Evolutionary conservation across 1,140 invertebrate species (phyloP).

Genomic region (Bombus balteatus): DNA sequence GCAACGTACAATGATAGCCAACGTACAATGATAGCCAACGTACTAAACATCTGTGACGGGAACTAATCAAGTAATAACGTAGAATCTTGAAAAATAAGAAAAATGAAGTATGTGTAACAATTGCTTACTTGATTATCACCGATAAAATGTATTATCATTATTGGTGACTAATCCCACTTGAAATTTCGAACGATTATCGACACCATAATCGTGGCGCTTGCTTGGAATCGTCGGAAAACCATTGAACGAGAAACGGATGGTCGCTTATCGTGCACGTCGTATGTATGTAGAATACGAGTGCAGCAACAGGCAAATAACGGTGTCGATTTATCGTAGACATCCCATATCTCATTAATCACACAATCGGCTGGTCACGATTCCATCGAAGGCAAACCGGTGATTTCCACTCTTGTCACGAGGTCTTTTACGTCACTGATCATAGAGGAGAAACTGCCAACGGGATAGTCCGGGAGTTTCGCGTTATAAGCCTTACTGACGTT

Average conservation of each 20-base stretch:
- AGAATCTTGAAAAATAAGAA: not conserved
- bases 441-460: too few relatives aligned
- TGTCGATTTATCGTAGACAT: not conserved
- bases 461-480: not conserved
- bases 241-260: not conserved
- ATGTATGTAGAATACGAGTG: not conserved
- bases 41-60: too few relatives aligned
- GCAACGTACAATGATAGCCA: too few relatives aligned
- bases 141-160: not conserved
- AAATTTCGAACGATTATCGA: not conserved
- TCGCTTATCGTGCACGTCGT: not conserved
- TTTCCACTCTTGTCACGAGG: not conserved
- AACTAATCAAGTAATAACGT: not conserved
- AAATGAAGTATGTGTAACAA: not conserved
- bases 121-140: not conserved
- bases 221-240: not conserved
- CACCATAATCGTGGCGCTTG: not conserved
- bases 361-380: slow-evolving; percentile 1
- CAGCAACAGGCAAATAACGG: not conserved
- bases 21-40: too few relatives aligned
- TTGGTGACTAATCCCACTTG: not conserved
- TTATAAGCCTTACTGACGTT: slow-evolving; percentile 2
- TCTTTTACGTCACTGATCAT: slow-evolving; percentile 10
- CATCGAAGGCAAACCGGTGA: not conserved
- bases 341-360: not conserved